A percentile compares a stretch with the other conserved stretches of the same genome.
Conservation (phyloP, 2,113 vertebrate species). For the Corythaeola cristata region DNA sequence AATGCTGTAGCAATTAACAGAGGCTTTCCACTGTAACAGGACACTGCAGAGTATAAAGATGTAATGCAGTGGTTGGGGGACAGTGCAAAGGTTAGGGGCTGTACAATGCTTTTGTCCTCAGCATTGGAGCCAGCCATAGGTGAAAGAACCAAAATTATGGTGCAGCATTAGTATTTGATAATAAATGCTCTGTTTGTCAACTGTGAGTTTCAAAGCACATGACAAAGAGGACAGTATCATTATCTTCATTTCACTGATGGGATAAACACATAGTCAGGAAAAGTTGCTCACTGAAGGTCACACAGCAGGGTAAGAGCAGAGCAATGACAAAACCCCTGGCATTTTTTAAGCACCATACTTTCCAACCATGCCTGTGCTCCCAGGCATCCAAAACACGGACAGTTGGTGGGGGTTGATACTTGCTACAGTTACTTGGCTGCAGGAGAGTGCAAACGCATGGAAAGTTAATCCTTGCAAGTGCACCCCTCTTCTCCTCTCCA, state of each 20-base stretch:
- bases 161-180: not conserved
- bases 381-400: not conserved
- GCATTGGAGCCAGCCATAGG: not conserved
- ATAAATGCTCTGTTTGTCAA: not conserved
- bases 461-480: not conserved
- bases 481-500: not conserved
- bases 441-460: not conserved
- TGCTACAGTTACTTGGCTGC: not conserved
- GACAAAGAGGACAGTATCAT: not conserved
- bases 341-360: not conserved
- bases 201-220: not conserved
- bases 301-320: not conserved
- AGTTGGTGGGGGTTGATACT: not conserved
- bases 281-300: not conserved
- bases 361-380: not conserved
- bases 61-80: rapidly evolving
- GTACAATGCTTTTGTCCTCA: not conserved
- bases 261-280: not conserved
- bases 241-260: not conserved
- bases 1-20: not conserved
- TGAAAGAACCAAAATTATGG: not conserved
- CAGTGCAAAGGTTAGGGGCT: not conserved
- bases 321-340: not conserved
- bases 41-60: rapidly evolving
- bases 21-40: not conserved